These are phyloP conservation scores for Phlogophora meticulosa DNA, from an alignment of 2,888 invertebrate species.

Conservation along the genomic window DNA sequence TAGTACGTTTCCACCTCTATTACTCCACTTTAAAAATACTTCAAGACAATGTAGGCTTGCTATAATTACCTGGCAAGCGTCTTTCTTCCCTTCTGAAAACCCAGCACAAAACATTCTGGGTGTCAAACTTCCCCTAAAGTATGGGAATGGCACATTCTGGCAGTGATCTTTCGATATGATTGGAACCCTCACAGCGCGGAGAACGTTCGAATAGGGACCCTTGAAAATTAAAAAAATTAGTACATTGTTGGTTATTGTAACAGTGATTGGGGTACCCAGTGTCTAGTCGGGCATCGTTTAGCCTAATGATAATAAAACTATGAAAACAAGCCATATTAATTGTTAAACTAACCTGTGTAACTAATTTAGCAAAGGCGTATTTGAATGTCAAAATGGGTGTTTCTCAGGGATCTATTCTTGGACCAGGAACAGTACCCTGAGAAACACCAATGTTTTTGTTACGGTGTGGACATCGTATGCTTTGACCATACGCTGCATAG, in stretches of 20 bases:
- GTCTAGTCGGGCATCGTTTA: neutral
- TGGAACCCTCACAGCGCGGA: conserved; percentile 84
- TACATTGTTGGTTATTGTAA: neutral
- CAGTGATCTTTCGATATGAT: conserved; percentile 85
- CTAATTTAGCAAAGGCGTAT: neutral
- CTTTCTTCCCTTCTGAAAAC: conserved; percentile 82
- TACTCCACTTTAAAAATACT: no score
- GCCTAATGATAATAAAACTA: neutral
- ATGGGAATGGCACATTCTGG: conserved; percentile 84
- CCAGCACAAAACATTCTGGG: conserved; percentile 89
- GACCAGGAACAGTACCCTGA: neutral
- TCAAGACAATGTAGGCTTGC: no score
- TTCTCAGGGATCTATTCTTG: neutral
- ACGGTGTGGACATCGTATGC: neutral
- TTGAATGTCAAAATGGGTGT: neutral
- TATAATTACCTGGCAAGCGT: conserved; percentile 85
- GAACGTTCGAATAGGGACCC: conserved; percentile 83
- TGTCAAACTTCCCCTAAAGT: conserved; percentile 83
- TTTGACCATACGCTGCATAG: neutral
- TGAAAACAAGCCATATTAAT: neutral
- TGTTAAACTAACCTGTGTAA: neutral
- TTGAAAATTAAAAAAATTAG: conserved; percentile 60
- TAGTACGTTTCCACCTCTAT: no score
- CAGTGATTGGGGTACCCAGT: neutral
- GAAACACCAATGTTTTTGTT: neutral